A percentile compares a stretch with the other conserved stretches of the same genome.
These are phyloP conservation scores for Atta cephalotes DNA, from an alignment of 1,140 invertebrate genomes.

Conservation along the genomic window DNA sequence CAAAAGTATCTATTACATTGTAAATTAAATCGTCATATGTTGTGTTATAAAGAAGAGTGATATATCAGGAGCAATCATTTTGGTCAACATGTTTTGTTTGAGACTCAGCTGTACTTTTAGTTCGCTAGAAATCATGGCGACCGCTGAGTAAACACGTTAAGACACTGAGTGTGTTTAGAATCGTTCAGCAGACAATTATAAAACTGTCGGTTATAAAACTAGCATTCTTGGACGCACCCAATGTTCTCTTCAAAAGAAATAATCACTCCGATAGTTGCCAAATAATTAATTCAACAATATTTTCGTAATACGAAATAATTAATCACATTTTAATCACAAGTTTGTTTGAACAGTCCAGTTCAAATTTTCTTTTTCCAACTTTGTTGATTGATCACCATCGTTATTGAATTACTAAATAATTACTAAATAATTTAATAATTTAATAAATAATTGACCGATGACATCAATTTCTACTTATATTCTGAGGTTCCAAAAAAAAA, in stretches of 20 bases:
- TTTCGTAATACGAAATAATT: conserved; percentile 1
- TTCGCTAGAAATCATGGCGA: too few relatives aligned
- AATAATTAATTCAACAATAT: neutral
- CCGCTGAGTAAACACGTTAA: too few relatives aligned
- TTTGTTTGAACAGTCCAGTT: neutral
- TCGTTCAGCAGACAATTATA: too few relatives aligned
- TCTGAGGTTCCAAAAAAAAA: neutral
- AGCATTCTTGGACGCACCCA: neutral
- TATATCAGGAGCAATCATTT: too few relatives aligned
- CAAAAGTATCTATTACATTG: too few relatives aligned
- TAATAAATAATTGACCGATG: neutral
- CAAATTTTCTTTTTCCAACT: neutral
- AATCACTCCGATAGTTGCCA: neutral
- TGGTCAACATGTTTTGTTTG: too few relatives aligned
- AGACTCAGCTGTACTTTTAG: too few relatives aligned
- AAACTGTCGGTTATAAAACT: too few relatives aligned
- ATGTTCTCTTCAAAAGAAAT: neutral
- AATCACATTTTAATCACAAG: neutral
- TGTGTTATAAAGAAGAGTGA: too few relatives aligned
- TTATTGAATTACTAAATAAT: neutral
- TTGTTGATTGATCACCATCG: neutral
- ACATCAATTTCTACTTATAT: neutral
- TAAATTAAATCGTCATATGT: too few relatives aligned
- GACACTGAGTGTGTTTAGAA: too few relatives aligned
- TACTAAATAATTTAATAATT: too few relatives aligned